Base-by-base conservation (phyloP, 2,113 vertebrate genomes). In the Xenus cinereus region DNA sequence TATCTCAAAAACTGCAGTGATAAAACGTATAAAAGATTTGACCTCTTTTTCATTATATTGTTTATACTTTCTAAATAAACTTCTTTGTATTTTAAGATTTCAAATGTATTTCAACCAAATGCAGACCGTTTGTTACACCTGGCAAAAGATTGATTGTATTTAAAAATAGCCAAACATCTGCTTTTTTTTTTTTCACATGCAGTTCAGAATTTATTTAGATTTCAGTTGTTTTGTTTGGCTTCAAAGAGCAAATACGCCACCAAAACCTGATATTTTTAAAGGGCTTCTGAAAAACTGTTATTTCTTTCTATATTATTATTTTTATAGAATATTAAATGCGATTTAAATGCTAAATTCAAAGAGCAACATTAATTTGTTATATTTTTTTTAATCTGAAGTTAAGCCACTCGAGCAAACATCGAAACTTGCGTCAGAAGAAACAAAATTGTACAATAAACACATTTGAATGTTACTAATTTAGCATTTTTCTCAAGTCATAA, bases 131-230 rank as follows among this genome's bases (percentile, higher is more conserved):
- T 93, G 63, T 90, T 90, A 75, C 59, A 87, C 51, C 68, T 93
- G 37, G 48, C 16, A 91, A 85, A 91, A 81, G 24, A 50, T 1
- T 30, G 72, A 24, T 79, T 84, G 7, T 63, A 27, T 93, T 90
- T 95, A 56, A 93, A 94, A 96, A 91, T 48, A 97, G 26, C 7
- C 2, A 6, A 90, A 89, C 46, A 72, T 77, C 54, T 93, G 76
- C 30, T 57, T 87, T 89, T 91, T 71, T 57, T 12, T 62, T 12
- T 51, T 18, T 50, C 89, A 41, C 7, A 14, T 30, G 12, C 39
- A 30, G 11, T 51, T 90, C 45, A 56, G 81, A 77, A 67, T 54
- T 74, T 82, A 84, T 81, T 94, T 95, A 54, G 66, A 35, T 39
- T 86, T 93, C 74, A 60, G n/a, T 45, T 83, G 7, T 92, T 94